Conservation (phyloP, 2,888 invertebrate species). For the Eucera pruinosa region DNA sequence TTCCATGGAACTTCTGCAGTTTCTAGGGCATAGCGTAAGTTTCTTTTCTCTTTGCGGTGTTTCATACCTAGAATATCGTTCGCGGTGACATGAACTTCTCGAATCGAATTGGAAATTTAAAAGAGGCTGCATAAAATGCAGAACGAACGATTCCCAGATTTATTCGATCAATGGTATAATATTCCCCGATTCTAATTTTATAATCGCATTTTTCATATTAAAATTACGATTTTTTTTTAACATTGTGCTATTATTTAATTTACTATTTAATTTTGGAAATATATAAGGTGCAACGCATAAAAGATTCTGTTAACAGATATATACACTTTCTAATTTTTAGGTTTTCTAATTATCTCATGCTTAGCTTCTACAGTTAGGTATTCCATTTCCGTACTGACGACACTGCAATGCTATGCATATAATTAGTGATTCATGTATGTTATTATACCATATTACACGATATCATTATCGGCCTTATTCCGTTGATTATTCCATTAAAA, state of each 20-base stretch:
- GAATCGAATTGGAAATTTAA: slow-evolving; percentile 29
- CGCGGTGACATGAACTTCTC: neutral
- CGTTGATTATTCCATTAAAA: too few species aligned
- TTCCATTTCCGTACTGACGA: neutral
- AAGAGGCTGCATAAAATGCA: slow-evolving; percentile 22
- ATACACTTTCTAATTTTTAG: neutral
- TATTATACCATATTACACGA: too few species aligned
- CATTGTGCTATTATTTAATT: neutral
- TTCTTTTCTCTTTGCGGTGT: neutral
- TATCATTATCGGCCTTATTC: too few species aligned
- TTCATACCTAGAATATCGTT: slow-evolving; percentile 2
- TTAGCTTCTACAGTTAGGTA: neutral
- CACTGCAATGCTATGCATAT: slow-evolving; percentile 11
- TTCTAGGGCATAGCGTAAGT: neutral
- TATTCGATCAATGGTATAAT: neutral
- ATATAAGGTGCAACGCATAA: too few species aligned
- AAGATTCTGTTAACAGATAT: neutral
- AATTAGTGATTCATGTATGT: neutral
- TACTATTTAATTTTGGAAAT: too few species aligned
- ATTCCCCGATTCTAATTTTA: neutral
- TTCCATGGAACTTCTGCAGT: neutral
- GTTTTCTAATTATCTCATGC: neutral
- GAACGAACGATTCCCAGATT: neutral
- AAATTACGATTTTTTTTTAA: too few species aligned
- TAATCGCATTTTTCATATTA: neutral